Conservation (phyloP, 2,797 vertebrate genomes). For the Intellagama lesueurii region DNA sequence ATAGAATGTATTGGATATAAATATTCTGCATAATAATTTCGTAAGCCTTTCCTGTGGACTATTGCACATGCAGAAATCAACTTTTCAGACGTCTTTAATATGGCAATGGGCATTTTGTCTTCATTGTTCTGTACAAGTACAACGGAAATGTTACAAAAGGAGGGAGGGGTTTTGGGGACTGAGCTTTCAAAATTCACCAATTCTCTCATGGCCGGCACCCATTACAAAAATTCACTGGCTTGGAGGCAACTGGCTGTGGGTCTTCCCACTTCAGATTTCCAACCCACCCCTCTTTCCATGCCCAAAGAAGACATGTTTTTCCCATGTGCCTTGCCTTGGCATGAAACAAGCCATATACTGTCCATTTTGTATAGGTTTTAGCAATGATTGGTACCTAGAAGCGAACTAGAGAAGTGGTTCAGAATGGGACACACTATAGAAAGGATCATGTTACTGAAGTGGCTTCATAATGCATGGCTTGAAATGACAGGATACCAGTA, state of each 20-base stretch:
- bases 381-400: background rate
- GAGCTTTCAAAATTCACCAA: too few species aligned
- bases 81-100: background rate
- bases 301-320: background rate
- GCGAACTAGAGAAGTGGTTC: slow-evolving; percentile 1
- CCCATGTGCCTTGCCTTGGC: background rate
- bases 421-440: slow-evolving; percentile 1
- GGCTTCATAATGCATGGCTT: slow-evolving; percentile 49
- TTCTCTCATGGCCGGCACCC: background rate
- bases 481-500: slow-evolving; percentile 14
- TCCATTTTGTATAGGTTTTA: slow-evolving; percentile 39
- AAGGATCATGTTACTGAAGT: slow-evolving; percentile 37
- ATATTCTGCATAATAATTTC: background rate
- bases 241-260: background rate
- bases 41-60: background rate
- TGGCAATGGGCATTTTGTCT: background rate
- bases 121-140: background rate
- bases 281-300: background rate
- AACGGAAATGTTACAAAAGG: background rate
- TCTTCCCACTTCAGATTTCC: background rate
- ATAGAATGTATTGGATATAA: background rate
- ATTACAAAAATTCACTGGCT: background rate
- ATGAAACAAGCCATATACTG: background rate
- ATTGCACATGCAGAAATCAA: background rate
- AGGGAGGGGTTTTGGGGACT: background rate